Base-by-base conservation (phyloP, 2,113 vertebrate species). In the Sebastes fasciatus region DNA sequence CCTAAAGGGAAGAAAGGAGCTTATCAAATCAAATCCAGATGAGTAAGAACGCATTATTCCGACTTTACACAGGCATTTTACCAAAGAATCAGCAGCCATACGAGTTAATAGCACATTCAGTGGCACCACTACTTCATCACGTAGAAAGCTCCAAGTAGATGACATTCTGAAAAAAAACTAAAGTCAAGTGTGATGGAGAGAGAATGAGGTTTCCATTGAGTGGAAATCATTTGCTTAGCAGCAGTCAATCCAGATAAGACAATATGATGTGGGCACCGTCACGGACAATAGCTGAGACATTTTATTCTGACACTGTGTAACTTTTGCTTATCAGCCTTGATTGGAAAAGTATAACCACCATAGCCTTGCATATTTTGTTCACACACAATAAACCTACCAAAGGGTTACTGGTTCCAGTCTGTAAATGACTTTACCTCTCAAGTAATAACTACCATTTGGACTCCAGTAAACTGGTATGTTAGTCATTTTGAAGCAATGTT, bases 121-220 rank as follows among this genome's bases (percentile, higher is more conserved):
- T 48, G 11, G 16, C 5, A 16, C 40, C 5, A 8, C 46, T 48
- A 26, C 58, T 57, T 49, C 19, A 64, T 63, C 73, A 83, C 0
- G 19, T 19, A 23, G 40, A 71, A 63, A 54, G n/a, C 26, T 69
- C 55, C 11, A 17, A n/a, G 42, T 46, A 16, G 70, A 11, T 58
- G 49, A 73, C 69, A 11, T 17, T 23, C 60, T 49, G 51, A 61
- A 64, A 65, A 52, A 21, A 42, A 5, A 57, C n/a, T 34, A 40
- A 69, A 46, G 10, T 9, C n/a, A 40, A 65, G 49, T 58, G 51
- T 72, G 69, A 68, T 34, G 46, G 7, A 51, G 66, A 17, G 46
- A 51, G 23, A 34, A 26, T 23, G 63, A 71, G 46, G 16, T 21
- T 62, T 79, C 55, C 76, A 62, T 23, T 26, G 67, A 55, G 19